Evolutionary conservation across 1,140 invertebrate genomes (phyloP), one percentile per base, ranked within the genome.

Genomic region (Wasmannia auropunctata): DNA sequence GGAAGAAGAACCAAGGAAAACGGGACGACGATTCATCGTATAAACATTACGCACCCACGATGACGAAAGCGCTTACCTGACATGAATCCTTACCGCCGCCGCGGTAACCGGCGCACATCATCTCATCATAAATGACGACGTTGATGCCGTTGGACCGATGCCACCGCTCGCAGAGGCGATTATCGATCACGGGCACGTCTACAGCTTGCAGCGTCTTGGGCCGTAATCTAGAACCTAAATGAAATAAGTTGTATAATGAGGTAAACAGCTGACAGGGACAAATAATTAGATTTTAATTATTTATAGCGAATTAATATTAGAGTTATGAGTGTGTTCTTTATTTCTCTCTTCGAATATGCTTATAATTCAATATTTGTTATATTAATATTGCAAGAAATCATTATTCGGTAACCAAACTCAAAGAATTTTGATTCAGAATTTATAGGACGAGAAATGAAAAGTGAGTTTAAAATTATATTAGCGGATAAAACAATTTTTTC

Each of bases 61-160:
- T 83, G 79, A 75, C 6, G 67, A 40, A 46, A 74, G 0, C 19
- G 86, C 93, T 94, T 93, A 97, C 97, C 95, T 97, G 97, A 93
- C 97, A 98, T 4, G 97, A 97, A 93, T 98, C 97, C 90, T 98
- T 98, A 7, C 98, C 98, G 4, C 99, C 99, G 28, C 97, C 97
- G 85, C 98, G 96, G 94, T 99, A 99, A 1, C 98, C 99, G 6
- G 98, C 99, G 94, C 99, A 99, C 94, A 99, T 97, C 98, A 99
- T 99, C 95, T 99, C 98, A 80, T 98, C 98, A 93, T 98, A 98
- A 91, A 99, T 99, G 10, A 98, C 97, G 49, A 99, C 98, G 93
- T 98, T 98, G 90, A 99, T 99, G 75, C 97, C 97, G 91, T 97
- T 98, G 60, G 97, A 97, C 74, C 97, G 95, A 94, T 97, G 97